phyloP scores from a whole-genome alignment of 2,888 invertebrate genomes.

The Eupithecia subfuscata region DNA sequence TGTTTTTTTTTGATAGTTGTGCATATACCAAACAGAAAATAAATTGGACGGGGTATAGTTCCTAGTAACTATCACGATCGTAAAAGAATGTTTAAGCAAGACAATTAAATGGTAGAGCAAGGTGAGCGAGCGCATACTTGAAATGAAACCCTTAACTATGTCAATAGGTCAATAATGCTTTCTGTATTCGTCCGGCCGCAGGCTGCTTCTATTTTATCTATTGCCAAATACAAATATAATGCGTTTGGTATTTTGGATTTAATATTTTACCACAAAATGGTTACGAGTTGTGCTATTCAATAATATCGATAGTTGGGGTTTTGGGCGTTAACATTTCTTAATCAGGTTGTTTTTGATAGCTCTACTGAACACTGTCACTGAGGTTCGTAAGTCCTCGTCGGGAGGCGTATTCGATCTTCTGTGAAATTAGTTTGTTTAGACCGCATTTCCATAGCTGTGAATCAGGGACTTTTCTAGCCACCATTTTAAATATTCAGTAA shows the following conservation, averaged over 20 bases:
- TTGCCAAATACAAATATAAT: conserved; percentile 7
- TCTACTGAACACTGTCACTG: neutral
- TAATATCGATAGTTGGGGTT: no score
- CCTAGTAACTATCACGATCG: no score
- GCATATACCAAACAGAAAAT: no score
- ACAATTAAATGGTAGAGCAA: conserved; percentile 5
- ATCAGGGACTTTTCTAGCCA: no score
- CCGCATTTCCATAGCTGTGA: no score
- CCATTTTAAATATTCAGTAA: no score
- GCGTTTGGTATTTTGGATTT: neutral
- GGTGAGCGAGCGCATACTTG: conserved; percentile 9
- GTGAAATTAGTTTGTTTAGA: neutral
- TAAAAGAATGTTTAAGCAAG: neutral
- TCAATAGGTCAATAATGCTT: conserved; percentile 28
- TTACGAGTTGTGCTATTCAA: no score
- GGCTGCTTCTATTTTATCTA: conserved; percentile 6
- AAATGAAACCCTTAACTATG: conserved; percentile 13
- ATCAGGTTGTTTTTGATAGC: neutral
- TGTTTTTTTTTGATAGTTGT: no score
- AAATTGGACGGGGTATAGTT: no score
- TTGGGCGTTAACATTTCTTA: no score
- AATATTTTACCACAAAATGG: no score
- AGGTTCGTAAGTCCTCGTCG: no score
- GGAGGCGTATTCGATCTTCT: neutral
- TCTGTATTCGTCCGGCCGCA: conserved; percentile 15